phyloP scores from a whole-genome alignment of 37 sponge, comb jelly and placozoan species.

The Spongilla lacustris region DNA sequence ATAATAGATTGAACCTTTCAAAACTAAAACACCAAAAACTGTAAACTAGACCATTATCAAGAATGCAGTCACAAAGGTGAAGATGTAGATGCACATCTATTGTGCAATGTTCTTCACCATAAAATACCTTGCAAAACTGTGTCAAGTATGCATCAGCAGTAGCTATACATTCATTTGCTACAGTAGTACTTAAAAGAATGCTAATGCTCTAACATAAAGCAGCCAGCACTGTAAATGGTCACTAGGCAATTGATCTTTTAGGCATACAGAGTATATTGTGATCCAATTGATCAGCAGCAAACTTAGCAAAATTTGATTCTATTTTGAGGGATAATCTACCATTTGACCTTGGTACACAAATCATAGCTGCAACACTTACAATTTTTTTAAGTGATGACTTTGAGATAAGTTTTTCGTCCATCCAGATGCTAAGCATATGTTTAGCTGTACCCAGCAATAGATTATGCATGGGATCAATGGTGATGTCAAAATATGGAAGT shows the following conservation, averaged over 20 bases:
- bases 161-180: constrained; percentile 7
- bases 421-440: constrained; percentile 18
- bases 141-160: constrained; percentile 19
- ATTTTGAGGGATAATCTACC: constrained; percentile 53
- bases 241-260: constrained; percentile 16
- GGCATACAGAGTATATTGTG: constrained; percentile 13
- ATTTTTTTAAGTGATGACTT: not conserved
- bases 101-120: constrained; percentile 32
- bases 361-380: not conserved
- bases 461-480: constrained; percentile 62
- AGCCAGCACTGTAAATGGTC: constrained; percentile 48
- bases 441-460: constrained; percentile 57
- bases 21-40: constrained; percentile 49
- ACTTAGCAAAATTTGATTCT: constrained; percentile 38
- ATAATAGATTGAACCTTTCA: constrained; percentile 37
- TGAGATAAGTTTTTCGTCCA: too few relatives aligned
- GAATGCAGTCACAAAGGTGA: constrained; percentile 29
- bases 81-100: constrained; percentile 45
- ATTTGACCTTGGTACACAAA: too few relatives aligned
- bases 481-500: constrained; percentile 52
- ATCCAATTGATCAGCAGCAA: constrained; percentile 75
- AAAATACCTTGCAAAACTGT: constrained; percentile 27
- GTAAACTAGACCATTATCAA: constrained; percentile 43
- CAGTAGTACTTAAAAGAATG: constrained; percentile 6
- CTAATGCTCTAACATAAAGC: constrained; percentile 49